Base-by-base conservation (phyloP, 2,888 invertebrate genomes). In the Argyresthia goedartella region DNA sequence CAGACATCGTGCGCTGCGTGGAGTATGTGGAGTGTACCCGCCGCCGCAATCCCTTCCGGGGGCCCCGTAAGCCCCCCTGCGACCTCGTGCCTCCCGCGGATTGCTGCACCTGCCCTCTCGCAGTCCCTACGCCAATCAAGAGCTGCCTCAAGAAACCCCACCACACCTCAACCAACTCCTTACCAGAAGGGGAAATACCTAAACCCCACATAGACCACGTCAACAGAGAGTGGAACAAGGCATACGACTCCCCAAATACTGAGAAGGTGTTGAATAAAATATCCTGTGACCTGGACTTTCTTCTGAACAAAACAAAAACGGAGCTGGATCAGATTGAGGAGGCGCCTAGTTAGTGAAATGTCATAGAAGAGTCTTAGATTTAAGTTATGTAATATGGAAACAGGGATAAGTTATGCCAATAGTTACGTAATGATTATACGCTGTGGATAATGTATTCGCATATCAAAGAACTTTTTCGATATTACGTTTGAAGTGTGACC, bases 241-340 rank as follows among this genome's bases (percentile, higher is more conserved):
- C 77, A 34, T 80, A 84, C 60, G 73, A 78, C 55, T 71, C 73
- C 0, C 74, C 77, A 0, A 78, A 81, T 52, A 73, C 81, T 34
- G 89, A 90, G 61, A 91, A 91, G 53, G 92, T 95, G 88, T 78
- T 95, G 50, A 92, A 93, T 78, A 91, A 93, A 68, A 95, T 95
- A 65, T 92, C 93, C 1, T 92, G 92, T 66, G 95, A 95, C 78
- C 81, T 95, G 60, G 93, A 95, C 77, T 95, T 94, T 81, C 81
- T 95, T 60, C 81, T 95, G 55, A 94, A 94, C 74, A 84, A 58
- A 60, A 60, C 2, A 55, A 73, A 74, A 53, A 8, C n/a, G 9
- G n/a, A n/a, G 3, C n/a, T 39, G n/a, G 39, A 39, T 39, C 39
- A 39, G n/a, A 39, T 39, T 3, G 39, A 39, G n/a, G 39, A 39